Percentiles rank a stretch among this genome's conserved stretches.
Conservation (phyloP, 2,797 vertebrate genomes). For the Pygocentrus nattereri region DNA sequence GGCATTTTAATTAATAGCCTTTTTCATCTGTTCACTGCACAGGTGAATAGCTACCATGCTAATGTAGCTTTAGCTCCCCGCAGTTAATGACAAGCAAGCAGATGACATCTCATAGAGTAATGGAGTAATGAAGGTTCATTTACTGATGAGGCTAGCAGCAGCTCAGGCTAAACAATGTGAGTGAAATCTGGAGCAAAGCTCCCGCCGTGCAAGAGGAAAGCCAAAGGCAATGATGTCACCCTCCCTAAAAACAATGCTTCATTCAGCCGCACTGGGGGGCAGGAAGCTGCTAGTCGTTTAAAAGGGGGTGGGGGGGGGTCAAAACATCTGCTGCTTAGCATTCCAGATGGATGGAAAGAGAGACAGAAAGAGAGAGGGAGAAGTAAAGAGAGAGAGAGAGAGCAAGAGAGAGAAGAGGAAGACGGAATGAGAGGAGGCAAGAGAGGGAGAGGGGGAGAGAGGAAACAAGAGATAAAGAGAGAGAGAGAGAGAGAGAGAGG, state of each 20-base stretch:
- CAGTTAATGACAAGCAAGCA: constrained; percentile 13
- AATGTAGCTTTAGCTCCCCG: constrained; percentile 33
- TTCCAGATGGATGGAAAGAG: constrained; percentile 54
- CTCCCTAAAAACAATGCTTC: constrained; percentile 81
- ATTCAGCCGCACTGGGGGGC: constrained; percentile 79
- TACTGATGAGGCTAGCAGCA: constrained; percentile 36
- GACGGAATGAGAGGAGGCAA: constrained; percentile 8
- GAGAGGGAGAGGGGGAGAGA: neutral
- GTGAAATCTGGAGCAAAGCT: constrained; percentile 60
- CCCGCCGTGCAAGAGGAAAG: constrained; percentile 77
- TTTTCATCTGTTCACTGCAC: constrained; percentile 15
- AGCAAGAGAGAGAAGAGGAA: constrained; percentile 28
- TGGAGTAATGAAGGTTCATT: constrained; percentile 46
- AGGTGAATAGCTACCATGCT: constrained; percentile 28
- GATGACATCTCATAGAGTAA: constrained; percentile 30
- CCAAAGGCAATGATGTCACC: constrained; percentile 83
- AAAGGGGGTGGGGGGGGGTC: constrained; percentile 60
- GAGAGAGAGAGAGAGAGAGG: neutral
- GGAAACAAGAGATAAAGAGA: neutral
- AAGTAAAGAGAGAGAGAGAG: constrained; percentile 24
- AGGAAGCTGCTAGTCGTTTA: constrained; percentile 80
- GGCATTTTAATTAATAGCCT: constrained; percentile 24
- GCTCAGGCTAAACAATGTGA: constrained; percentile 46
- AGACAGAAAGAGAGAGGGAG: constrained; percentile 27
- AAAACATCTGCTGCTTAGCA: constrained; percentile 79